A percentile compares a stretch with the other conserved stretches of the same genome.
These are phyloP conservation scores for Neosilurus hyrtlii DNA, from an alignment of 2,797 vertebrate species.

Conservation along the genomic window DNA sequence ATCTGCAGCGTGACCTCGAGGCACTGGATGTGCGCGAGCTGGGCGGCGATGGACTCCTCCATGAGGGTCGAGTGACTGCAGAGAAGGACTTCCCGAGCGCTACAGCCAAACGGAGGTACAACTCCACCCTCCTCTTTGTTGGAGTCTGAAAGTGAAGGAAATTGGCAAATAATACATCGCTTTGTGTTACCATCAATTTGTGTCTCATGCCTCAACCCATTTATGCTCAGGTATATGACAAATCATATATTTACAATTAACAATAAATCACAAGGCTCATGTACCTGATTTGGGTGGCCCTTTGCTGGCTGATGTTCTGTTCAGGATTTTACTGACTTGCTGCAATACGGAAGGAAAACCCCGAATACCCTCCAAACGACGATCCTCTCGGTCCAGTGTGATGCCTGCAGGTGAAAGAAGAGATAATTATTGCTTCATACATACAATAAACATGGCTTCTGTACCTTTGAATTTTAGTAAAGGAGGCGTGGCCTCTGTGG, in stretches of 20 bases:
- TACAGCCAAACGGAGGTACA: constrained; percentile 75
- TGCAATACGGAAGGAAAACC: constrained; percentile 87
- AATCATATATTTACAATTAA: too few relatives aligned
- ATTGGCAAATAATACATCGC: not conserved
- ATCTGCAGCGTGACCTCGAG: constrained; percentile 78
- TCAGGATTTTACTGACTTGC: constrained; percentile 90
- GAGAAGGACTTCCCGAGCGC: constrained; percentile 83
- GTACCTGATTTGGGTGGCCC: constrained; percentile 67
- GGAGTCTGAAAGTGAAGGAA: constrained; percentile 68
- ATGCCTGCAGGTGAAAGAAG: constrained; percentile 68
- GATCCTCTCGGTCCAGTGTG: constrained; percentile 67
- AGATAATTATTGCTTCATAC: not conserved
- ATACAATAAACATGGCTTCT: not conserved
- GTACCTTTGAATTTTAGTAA: not conserved
- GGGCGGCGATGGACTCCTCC: constrained; percentile 78
- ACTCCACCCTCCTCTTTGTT: constrained; percentile 73
- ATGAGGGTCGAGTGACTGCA: constrained; percentile 78
- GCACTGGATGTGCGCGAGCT: constrained; percentile 75
- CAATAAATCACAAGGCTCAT: not conserved
- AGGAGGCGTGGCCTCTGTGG: not conserved
- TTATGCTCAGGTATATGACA: not conserved
- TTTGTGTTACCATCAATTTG: not conserved
- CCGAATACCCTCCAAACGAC: constrained; percentile 74
- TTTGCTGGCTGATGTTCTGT: constrained; percentile 70
- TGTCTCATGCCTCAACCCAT: not conserved